Evolutionary conservation across 2,888 invertebrate species (phyloP), one percentile per base, ranked within the genome.

Genomic region (Meandrusa payeni): DNA sequence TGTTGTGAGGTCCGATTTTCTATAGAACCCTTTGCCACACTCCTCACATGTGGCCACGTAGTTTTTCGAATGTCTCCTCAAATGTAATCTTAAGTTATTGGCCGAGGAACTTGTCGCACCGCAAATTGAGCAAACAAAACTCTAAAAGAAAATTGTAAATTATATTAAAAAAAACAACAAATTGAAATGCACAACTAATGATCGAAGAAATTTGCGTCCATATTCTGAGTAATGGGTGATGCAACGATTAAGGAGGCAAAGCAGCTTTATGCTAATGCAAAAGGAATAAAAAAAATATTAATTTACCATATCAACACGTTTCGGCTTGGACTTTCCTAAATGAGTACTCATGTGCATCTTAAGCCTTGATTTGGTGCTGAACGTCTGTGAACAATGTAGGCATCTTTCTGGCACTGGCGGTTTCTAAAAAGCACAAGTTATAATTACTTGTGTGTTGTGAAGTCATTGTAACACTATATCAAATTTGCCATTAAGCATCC

Each of bases 21-120:
- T 67, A 27, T 74, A 73, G 52, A 78, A 88, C 0, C 79, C 80
- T 47, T 65, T 74, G 1, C 62, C 64, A 36, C 88, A 88, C 0
- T 63, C 47, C 0, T 56, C 42, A 37, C 88, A 88, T 0, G 47
- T 50, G 5, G 46, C 24, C 0, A 55, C 55, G 47, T 67, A 81
- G 0, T 55, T 56, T 20, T 77, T 76, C 0, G 55, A 50, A 47
- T 89, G 89, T n/a, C 80, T 52, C 15, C 66, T 62, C 48, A 68
- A 48, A 45, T 89, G 89, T 0, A 73, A 46, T 0, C 57, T 53
- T 6, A 74, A 64, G 50, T 86, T 83, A 0, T 63, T 57, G 0
- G 55, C 46, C 0, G 54, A 61, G 1, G 55, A 58, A 34, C 64
- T 64, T 0, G 46, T 36, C n/a, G 59, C 53, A 0, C 85, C 81